Evolutionary conservation across 2,797 vertebrate genomes (phyloP).

Genomic region (Myiotriccus ornatus): DNA sequence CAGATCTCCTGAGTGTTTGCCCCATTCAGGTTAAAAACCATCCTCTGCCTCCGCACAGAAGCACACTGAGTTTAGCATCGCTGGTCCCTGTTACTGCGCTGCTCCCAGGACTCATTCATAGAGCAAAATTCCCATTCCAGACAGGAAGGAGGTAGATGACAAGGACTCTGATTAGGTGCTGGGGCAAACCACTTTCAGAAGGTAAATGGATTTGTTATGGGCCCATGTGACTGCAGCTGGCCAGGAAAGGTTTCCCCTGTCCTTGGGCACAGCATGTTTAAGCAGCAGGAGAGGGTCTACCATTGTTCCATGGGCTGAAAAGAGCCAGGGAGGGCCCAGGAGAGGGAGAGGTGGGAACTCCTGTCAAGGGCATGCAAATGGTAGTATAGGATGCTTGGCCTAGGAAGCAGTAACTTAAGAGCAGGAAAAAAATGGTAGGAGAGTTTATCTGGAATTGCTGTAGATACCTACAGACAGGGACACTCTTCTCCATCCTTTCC

Average conservation of each 20-base stretch:
- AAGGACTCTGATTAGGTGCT: neutral
- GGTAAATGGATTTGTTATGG: neutral
- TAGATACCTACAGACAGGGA: neutral
- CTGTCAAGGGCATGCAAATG: rapidly evolving
- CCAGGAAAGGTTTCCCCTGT: neutral
- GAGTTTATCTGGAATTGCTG: neutral
- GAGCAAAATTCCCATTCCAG: neutral
- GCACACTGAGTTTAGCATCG: rapidly evolving
- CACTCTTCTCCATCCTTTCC: neutral
- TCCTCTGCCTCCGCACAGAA: rapidly evolving
- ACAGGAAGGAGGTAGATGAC: neutral
- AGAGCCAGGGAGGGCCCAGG: neutral
- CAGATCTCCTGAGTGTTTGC: neutral
- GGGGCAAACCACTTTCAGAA: neutral
- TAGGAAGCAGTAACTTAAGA: neutral
- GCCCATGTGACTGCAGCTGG: neutral
- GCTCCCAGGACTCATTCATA: neutral
- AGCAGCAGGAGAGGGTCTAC: neutral
- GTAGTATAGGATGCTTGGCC: neutral
- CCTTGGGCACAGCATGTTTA: neutral
- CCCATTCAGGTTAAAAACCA: neutral
- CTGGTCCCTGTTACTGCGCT: neutral
- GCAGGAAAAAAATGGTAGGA: neutral
- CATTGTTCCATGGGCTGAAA: neutral
- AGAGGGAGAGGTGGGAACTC: neutral